These are phyloP conservation scores for Accipiter cooperii DNA, from an alignment of 2,113 vertebrate species.

Conservation along the genomic window DNA sequence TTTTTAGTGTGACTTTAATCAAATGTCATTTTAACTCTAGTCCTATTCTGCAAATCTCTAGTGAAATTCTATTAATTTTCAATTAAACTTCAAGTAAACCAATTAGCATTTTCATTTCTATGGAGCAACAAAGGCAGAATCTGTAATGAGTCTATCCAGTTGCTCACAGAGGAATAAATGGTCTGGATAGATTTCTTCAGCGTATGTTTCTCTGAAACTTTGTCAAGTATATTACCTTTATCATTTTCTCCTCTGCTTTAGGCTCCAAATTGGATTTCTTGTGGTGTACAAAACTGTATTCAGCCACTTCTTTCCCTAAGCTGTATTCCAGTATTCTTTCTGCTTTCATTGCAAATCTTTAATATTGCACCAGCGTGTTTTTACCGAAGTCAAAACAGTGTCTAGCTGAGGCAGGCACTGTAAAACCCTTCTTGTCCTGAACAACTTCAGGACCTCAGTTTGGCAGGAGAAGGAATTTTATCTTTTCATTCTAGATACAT, in stretches of 20 bases:
- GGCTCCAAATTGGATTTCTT: slow-evolving; percentile 5
- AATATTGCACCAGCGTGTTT: not conserved
- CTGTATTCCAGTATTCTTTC: not conserved
- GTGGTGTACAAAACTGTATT: not conserved
- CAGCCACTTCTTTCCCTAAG: not conserved
- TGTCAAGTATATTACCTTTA: slow-evolving; percentile 35
- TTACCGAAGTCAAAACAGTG: not conserved
- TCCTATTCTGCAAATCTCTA: slow-evolving; percentile 54
- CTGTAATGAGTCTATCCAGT: slow-evolving; percentile 55
- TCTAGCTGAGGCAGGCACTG: not conserved
- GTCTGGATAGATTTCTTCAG: slow-evolving; percentile 35
- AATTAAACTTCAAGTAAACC: slow-evolving; percentile 73
- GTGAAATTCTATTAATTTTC: slow-evolving; percentile 73
- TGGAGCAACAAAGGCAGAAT: slow-evolving; percentile 67
- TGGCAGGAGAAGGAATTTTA: not conserved
- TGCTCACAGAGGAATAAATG: slow-evolving; percentile 57
- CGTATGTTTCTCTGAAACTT: not conserved
- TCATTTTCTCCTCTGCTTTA: not conserved
- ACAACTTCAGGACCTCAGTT: not conserved
- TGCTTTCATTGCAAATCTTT: not conserved
- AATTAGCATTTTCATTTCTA: slow-evolving; percentile 70
- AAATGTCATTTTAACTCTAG: slow-evolving; percentile 59
- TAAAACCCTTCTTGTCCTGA: not conserved
- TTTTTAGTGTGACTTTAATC: slow-evolving; percentile 59
- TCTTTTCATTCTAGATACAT: not conserved